Evolutionary conservation across 1,140 invertebrate species (phyloP), one percentile per base, ranked within the genome.

Genomic region (Cylas formicarius): DNA sequence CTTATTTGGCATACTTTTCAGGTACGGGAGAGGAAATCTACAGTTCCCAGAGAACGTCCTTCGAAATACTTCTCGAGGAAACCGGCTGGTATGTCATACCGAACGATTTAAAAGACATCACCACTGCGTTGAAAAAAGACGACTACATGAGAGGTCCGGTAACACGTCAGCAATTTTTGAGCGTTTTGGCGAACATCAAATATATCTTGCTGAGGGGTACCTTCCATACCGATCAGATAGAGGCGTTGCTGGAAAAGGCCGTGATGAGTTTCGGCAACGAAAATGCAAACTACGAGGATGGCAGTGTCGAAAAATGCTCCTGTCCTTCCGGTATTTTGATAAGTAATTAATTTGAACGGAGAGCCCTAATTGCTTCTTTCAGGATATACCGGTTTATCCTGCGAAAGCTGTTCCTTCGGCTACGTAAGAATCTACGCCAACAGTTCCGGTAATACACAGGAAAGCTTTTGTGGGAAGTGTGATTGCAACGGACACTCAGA

Each of bases 201-300:
- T 70, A 82, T 19, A 57, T 98, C 10, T 72, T 97, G 54, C 75
- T 98, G 17, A 74, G 92, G 42, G 38, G 46, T 48, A 88, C 90
- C 39, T 98, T 85, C 66, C 90, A 97, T 63, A 88, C 86, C 0
- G 90, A 94, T 62, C 94, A 99, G 70, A 82, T 90, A 44, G 90
- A 95, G 70, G 86, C 83, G 24, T 77, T 66, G 6, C 52, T 74
- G 16, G 66, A 67, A 42, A 44, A 7, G 37, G 62, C 18, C 3
- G 34, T 20, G 2, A 48, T 59, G 18, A 36, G 36, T 43, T 42
- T 50, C 19, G 53, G 50, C 6, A 27, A 46, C 26, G 49, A 55
- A 48, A 6, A 50, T 24, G 36, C 20, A 16, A 48, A 54, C 23
- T 50, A 53, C 9, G 44, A 52, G 18, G 40, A 54, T 20, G 46